Percentiles rank a stretch among this genome's conserved stretches.
Conservation (phyloP, 2,797 vertebrate species). For the Falco cherrug region DNA sequence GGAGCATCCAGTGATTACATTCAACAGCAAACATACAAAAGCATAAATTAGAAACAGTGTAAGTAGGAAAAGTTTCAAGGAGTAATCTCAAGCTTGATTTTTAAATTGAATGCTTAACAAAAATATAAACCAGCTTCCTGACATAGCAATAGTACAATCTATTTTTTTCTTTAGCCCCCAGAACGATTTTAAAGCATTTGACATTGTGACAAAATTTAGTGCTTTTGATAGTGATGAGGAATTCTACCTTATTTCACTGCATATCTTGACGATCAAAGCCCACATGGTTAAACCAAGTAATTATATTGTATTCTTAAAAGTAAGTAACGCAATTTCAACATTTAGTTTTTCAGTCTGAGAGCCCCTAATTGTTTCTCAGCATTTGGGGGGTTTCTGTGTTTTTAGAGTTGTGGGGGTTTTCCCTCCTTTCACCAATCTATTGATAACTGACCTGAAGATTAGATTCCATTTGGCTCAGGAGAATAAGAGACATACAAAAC, state of each 20-base stretch:
- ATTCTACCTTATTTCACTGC: not conserved
- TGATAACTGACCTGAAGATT: not conserved
- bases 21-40: not conserved
- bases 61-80: not conserved
- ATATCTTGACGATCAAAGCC: not conserved
- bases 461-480: not conserved
- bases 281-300: not conserved
- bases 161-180: not conserved
- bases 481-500: not conserved
- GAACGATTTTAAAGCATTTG: not conserved
- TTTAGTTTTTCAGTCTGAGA: not conserved
- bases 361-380: not conserved
- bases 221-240: not conserved
- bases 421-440: accelerated
- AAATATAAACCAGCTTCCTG: not conserved
- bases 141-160: not conserved
- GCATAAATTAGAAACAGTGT: not conserved
- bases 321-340: not conserved
- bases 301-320: not conserved
- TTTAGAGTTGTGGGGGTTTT: not conserved
- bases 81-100: not conserved
- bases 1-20: not conserved
- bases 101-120: not conserved
- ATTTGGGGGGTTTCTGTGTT: not conserved
- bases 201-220: not conserved